Base-by-base conservation (phyloP, 2,113 vertebrate species). In the Oreochromis tanganicae region DNA sequence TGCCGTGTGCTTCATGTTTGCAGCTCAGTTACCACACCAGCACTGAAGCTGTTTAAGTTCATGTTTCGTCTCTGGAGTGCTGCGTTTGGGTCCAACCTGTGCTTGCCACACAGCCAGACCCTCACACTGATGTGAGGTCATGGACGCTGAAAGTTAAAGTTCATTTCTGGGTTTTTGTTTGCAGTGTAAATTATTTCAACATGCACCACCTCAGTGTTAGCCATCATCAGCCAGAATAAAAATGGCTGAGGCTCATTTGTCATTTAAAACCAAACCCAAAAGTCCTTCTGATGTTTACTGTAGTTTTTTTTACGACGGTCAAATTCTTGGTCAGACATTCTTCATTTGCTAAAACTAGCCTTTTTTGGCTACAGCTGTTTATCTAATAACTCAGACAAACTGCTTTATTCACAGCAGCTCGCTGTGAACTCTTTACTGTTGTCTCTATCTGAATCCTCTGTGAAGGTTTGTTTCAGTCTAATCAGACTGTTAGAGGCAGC, bases 311-410 rank as follows among this genome's bases (percentile, higher is more conserved):
- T 14, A 57, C 1, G 4, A 5, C 0, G 24, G 32, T 34, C 32
- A 36, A 9, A 36, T 36, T 36, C 36, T 9, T 36, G 36, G 36
- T 12, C 41, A 43, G 11, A 43, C 41, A 2, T 3, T 13, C 56
- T 61, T 38, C 10, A 0, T 21, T 66, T 6, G 36, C 17, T 21
- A 66, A 34, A 66, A 66, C 34, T 0, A n/a, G 6, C 17, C 0
- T 1, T 36, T 36, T 68, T 5, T 38, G 19, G 34, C 63, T 68
- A n/a, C 61, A 66, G 16, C 3, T 21, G 21, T 17, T 73, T 7
- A 17, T 46, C 38, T 73, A 8, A 46, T 7, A 73, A 46, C 21
- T 43, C 38, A 24, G n/a, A 24, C 63, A 24, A 71, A 24, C n/a
- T 0, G 1, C 66, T 71, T 71, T 8, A 71, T 9, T 24, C 12